A percentile compares a stretch with the other conserved stretches of the same genome.
Evolutionary conservation across 2,113 vertebrate species (phyloP).

Genomic region (Plecotus auritus): DNA sequence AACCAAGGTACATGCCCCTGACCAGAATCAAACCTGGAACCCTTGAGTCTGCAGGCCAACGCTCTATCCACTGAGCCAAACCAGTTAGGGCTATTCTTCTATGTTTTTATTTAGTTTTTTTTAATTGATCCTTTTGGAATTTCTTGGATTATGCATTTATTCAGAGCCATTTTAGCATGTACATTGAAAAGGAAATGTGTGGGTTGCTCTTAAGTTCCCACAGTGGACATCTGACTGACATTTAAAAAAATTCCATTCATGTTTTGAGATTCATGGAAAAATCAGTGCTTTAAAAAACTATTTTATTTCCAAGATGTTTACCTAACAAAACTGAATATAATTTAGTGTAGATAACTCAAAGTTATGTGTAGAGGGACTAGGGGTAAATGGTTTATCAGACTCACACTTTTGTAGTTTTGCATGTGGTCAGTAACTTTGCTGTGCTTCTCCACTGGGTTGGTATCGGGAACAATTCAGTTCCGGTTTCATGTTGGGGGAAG

Average conservation of each 20-base stretch:
- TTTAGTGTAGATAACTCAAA: constrained; percentile 46
- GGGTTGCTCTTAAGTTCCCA: constrained; percentile 17
- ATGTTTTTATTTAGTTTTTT: background rate
- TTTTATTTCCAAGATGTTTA: constrained; percentile 70
- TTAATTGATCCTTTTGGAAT: background rate
- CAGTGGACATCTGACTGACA: constrained; percentile 1
- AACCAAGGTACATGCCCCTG: too few relatives aligned
- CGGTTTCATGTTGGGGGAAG: background rate
- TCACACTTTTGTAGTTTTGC: constrained; percentile 40
- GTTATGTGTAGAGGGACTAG: constrained; percentile 53
- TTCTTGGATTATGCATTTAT: background rate
- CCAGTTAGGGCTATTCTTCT: background rate
- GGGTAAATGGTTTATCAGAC: constrained; percentile 65
- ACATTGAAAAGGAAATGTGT: constrained; percentile 11
- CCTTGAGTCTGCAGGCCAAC: too few relatives aligned
- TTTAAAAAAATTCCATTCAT: constrained; percentile 50
- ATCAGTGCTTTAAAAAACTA: constrained; percentile 58
- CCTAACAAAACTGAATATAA: constrained; percentile 69
- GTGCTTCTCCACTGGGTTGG: background rate
- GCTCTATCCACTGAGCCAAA: too few relatives aligned
- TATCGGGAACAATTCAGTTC: background rate
- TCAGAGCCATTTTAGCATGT: background rate
- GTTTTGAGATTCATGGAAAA: constrained; percentile 69
- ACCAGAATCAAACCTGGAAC: too few relatives aligned
- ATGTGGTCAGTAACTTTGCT: background rate